Conservation (phyloP, 2,797 vertebrate species). For the Tragelaphus eurycerus region DNA sequence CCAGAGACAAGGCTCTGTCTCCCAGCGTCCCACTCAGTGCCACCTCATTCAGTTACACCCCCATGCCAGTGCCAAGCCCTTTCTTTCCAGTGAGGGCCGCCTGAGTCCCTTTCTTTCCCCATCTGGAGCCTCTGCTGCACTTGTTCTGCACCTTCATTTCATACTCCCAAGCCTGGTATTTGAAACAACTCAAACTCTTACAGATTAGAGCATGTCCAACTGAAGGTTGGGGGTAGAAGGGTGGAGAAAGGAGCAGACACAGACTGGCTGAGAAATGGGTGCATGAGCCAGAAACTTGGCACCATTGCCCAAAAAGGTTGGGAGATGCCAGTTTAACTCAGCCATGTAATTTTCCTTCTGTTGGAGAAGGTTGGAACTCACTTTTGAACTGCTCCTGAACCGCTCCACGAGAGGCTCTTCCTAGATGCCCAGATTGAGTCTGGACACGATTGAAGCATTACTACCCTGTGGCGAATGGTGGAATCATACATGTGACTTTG, state of each 20-base stretch:
- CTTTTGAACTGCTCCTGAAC: neutral
- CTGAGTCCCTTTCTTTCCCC: neutral
- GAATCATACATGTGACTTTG: neutral
- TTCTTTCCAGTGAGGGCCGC: neutral
- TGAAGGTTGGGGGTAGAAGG: neutral
- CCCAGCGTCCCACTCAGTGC: neutral
- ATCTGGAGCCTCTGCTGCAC: neutral
- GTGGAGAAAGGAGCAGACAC: neutral
- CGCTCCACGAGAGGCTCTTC: neutral
- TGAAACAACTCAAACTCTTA: neutral
- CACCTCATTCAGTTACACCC: neutral
- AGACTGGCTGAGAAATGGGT: neutral
- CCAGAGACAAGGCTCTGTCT: neutral
- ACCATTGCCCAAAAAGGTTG: neutral
- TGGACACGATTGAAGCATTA: neutral
- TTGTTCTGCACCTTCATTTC: neutral
- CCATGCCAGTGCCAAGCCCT: neutral
- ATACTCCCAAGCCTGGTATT: neutral
- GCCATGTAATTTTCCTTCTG: conserved; percentile 9
- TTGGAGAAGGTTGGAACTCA: neutral
- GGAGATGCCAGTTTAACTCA: conserved; percentile 29
- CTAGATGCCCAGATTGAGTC: neutral
- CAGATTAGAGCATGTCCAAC: neutral
- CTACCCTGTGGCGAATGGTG: neutral
- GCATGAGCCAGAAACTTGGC: conserved; percentile 26